A percentile compares a stretch with the other conserved stretches of the same genome.
phyloP scores from a whole-genome alignment of 2,113 vertebrate species.

The Calonectris borealis region DNA sequence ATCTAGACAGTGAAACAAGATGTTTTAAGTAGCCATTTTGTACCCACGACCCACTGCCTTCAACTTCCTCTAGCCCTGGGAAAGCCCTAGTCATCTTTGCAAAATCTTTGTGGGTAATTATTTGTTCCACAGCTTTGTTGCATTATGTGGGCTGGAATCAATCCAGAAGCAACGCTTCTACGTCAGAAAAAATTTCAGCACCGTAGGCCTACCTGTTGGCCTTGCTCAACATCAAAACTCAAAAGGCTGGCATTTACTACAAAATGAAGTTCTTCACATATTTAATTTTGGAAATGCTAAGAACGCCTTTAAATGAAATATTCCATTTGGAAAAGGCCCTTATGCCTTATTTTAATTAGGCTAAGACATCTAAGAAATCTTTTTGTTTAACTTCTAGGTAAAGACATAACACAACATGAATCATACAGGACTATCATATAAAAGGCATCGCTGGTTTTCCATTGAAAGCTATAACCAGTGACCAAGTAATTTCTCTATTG shows the following conservation, averaged over 20 bases:
- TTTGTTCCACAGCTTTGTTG: neutral
- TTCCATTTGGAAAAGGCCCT: neutral
- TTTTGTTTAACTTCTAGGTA: neutral
- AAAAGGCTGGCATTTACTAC: neutral
- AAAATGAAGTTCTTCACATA: rapidly evolving
- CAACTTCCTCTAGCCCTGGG: neutral
- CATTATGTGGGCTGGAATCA: neutral
- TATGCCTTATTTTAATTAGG: neutral
- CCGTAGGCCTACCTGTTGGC: neutral
- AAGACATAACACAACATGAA: neutral
- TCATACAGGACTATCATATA: neutral
- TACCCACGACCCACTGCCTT: neutral
- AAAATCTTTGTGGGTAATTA: neutral
- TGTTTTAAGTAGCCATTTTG: neutral
- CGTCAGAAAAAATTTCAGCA: neutral
- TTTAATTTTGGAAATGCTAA: neutral
- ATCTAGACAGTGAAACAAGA: neutral
- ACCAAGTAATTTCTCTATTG: neutral
- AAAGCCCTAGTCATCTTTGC: neutral
- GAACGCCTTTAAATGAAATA: neutral
- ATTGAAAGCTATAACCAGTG: neutral
- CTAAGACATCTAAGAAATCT: neutral
- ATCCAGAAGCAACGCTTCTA: neutral
- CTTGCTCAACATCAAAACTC: neutral
- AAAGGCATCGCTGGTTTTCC: neutral